Base-by-base conservation (phyloP, 2,888 invertebrate species). In the Isoperla grammatica region DNA sequence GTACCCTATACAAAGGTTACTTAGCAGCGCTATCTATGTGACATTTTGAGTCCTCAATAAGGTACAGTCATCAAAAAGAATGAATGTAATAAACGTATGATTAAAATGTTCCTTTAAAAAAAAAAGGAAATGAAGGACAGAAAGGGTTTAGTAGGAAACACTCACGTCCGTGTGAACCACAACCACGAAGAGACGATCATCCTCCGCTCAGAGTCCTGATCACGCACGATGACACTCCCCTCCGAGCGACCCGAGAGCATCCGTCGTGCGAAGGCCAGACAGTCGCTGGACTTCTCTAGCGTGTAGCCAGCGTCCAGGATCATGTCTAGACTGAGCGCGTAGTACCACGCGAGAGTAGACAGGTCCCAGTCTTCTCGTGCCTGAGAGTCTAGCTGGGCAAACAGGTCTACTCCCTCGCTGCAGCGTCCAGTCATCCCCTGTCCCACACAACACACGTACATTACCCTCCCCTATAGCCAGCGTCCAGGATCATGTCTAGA, bases 321-420 rank as follows among this genome's bases (percentile, higher is more conserved):
- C 65, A 83, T 68, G 57, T 82, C 82, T 58, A 83, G 74, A 63
- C 80, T 80, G 37, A 82, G 73, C 0, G 81, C 79, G 65, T 81
- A 79, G 66, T 83, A 84, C 77, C 80, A 80, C 0, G 74, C 68
- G 6, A 71, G 65, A 1, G 69, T 71, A 2, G 68, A 69, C 60
- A 67, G 66, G 57, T 73, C 71, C 1, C 69, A 64, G 43, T 74
- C 70, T 22, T 69, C 70, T 37, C 67, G 61, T 1, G 71, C 67
- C 2, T 67, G 60, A 54, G 67, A 68, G 35, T 68, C 68, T 15
- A 77, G 66, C 59, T 78, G 69, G 46, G 73, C 71, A 39, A 77
- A 67, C 39, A 81, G 68, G 59, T 79, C 78, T 12, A 81, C 69
- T 2, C 80, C 76, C 69, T 81, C 79, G 65, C 73, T 70, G 64